Evolutionary conservation across 2,888 invertebrate species (phyloP), one percentile per base, ranked within the genome.

Genomic region (Erynnis tages): DNA sequence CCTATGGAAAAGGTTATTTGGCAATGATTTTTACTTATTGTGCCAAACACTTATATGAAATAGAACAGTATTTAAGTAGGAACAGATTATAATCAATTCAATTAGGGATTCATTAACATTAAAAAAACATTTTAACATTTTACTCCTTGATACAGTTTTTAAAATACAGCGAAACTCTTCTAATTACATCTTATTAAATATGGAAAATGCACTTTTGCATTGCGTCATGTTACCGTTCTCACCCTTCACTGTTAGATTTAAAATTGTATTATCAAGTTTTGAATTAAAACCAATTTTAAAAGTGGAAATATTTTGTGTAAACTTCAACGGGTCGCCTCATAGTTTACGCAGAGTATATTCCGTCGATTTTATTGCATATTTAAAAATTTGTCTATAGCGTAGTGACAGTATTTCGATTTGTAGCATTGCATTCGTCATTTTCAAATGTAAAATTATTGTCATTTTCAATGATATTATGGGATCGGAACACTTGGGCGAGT

Each of bases 341-440:
- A 49, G 64, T 68, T 77, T 65, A 68, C 73, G 75, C 73, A 61
- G 63, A 63, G 72, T 67, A 73, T 59, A 71, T 59, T 70, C 71
- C 69, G 73, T 73, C 76, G 63, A 79, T 80, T 82, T 83, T 79
- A 86, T 81, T 81, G 81, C 79, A 78, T 84, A 82, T 82, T 82
- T 71, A 77, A 76, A 69, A 53, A 75, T 76, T 79, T 78, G 75
- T 76, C 66, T 63, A 77, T 83, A 84, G 74, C 53, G 76, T 87
- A 85, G 82, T 75, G 60, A 73, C 79, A 82, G 74, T 82, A 82
- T 79, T 83, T 84, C 79, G 72, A 84, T 80, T 83, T 76, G 79
- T 86, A 85, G 85, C 61, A 73, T 79, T 79, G 79, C 76, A 84
- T 82, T 85, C 73, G 82, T 81, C 82, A 84, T 86, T 83, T 79